These are phyloP conservation scores for Ctenosaura bakeri DNA, from an alignment of 2,797 vertebrate species.

Conservation along the genomic window DNA sequence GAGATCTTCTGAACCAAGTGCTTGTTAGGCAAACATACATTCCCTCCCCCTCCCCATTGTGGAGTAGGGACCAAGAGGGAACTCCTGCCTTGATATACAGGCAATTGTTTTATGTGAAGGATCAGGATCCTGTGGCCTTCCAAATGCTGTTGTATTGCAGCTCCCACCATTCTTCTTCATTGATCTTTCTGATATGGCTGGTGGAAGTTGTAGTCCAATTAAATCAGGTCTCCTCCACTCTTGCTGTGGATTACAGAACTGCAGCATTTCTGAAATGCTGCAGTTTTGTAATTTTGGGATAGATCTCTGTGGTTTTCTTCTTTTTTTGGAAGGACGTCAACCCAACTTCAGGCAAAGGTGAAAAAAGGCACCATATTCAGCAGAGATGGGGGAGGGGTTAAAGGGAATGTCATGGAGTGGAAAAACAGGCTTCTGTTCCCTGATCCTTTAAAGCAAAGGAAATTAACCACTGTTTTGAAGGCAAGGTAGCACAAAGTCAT, in stretches of 20 bases:
- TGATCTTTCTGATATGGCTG: too few species aligned
- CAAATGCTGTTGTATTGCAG: neutral
- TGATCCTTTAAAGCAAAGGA: slow-evolving; percentile 13
- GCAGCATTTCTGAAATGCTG: neutral
- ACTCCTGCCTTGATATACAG: neutral
- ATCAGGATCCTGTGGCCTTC: neutral
- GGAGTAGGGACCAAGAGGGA: neutral
- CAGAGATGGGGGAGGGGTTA: neutral
- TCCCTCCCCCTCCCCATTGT: too few species aligned
- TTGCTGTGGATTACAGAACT: neutral
- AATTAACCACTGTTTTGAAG: slow-evolving; percentile 22
- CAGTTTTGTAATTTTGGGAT: neutral
- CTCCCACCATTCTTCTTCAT: neutral
- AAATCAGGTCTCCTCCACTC: neutral
- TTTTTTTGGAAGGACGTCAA: too few species aligned
- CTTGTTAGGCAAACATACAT: neutral
- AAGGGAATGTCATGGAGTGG: slow-evolving; percentile 25
- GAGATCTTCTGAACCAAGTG: neutral
- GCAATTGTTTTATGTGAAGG: neutral
- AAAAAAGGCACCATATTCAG: neutral
- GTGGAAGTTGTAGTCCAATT: too few species aligned
- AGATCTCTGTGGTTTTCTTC: neutral
- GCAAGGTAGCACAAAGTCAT: slow-evolving; percentile 20
- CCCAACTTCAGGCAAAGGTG: neutral
- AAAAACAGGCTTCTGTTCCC: slow-evolving; percentile 29